Conservation (phyloP, 2,888 invertebrate genomes). For the Arge pagana region DNA sequence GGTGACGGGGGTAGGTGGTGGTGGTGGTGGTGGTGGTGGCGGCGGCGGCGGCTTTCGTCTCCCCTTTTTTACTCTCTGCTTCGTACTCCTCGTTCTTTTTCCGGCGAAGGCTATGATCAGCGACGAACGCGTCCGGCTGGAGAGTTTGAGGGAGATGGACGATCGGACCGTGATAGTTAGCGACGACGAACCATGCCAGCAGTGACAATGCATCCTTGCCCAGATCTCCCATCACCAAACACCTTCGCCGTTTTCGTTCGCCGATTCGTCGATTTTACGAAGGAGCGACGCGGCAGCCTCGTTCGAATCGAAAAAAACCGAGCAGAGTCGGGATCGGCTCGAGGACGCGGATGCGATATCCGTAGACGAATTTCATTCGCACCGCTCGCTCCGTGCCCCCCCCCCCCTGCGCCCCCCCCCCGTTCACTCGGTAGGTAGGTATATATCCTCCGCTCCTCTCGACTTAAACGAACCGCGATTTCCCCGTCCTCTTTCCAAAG, state of each 20-base stretch:
- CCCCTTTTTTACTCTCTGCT: conserved; percentile 23
- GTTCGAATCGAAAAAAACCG: no score
- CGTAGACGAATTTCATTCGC: no score
- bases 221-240: conserved; percentile 57
- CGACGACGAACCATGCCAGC: no score
- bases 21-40: no score
- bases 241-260: conserved; percentile 32
- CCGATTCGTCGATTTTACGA: not conserved
- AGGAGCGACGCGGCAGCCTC: no score
- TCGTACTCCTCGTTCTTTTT: conserved; percentile 22
- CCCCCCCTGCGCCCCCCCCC: not conserved
- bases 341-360: no score
- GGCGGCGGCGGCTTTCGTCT: conserved; percentile 27
- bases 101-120: conserved; percentile 19
- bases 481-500: no score
- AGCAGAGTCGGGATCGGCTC: no score
- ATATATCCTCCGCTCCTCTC: no score
- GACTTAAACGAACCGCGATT: no score
- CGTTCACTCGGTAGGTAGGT: no score
- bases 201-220: conserved; percentile 58
- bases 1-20: conserved; percentile 18
- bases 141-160: no score
- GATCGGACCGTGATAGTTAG: conserved; percentile 48
- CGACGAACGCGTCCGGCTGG: conserved; percentile 17
- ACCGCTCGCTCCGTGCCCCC: not conserved